Evolutionary conservation across 2,797 vertebrate genomes (phyloP).

Genomic region (Synaphobranchus kaupii): DNA sequence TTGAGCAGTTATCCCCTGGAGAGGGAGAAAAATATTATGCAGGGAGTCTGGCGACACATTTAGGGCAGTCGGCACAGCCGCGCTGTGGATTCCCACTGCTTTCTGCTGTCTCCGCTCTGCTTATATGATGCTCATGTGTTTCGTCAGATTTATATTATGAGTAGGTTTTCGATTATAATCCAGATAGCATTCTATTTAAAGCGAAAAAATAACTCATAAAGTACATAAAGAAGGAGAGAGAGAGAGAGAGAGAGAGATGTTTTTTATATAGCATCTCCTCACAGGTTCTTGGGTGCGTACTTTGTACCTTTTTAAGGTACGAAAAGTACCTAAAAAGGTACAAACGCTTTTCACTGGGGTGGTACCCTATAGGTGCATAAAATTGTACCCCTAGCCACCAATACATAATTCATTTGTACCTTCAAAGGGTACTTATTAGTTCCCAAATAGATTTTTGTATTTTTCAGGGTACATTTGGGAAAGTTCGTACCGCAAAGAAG

Average conservation of each 20-base stretch:
- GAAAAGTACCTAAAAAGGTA: too few relatives aligned
- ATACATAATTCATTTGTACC: too few relatives aligned
- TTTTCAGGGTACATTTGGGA: too few relatives aligned
- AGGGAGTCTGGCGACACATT: slow-evolving; percentile 9
- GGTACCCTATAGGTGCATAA: too few relatives aligned
- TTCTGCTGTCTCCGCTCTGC: not conserved
- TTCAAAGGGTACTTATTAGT: too few relatives aligned
- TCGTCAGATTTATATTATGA: not conserved
- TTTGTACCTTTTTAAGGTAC: too few relatives aligned
- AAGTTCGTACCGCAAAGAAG: too few relatives aligned
- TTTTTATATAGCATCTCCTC: not conserved
- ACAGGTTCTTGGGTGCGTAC: not conserved
- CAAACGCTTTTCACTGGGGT: too few relatives aligned
- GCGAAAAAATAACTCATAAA: not conserved
- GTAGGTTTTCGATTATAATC: not conserved
- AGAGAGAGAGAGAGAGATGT: too few relatives aligned
- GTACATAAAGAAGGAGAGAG: not conserved
- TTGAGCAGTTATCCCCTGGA: slow-evolving; percentile 6
- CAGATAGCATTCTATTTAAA: not conserved
- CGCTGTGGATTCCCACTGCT: not conserved
- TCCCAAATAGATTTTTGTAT: too few relatives aligned
- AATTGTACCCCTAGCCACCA: too few relatives aligned
- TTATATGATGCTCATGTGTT: not conserved
- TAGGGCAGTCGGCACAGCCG: not conserved
- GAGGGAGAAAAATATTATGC: not conserved